Conservation (phyloP, 2,113 vertebrate genomes). For the Arothron firmamentum region DNA sequence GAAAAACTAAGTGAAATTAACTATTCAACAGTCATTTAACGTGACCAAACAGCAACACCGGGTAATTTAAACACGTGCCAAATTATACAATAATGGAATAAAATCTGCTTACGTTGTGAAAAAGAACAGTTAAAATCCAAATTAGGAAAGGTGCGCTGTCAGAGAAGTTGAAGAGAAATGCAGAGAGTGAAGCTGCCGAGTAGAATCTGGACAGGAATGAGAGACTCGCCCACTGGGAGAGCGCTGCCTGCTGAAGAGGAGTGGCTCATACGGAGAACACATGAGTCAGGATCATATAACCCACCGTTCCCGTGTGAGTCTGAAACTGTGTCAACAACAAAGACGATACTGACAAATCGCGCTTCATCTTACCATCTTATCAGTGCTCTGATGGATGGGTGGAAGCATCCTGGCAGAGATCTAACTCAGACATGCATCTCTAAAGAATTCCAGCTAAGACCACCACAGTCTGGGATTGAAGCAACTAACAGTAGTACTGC, state of each 20-base stretch:
- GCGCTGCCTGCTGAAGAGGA: conserved; percentile 48
- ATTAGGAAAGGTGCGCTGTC: conserved; percentile 4
- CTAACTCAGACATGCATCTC: background rate
- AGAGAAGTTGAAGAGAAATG: conserved; percentile 21
- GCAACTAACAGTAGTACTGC: too few relatives aligned
- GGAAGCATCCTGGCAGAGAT: conserved; percentile 3
- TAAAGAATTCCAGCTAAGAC: too few relatives aligned
- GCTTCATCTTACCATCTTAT: conserved; percentile 34
- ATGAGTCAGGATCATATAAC: conserved; percentile 55
- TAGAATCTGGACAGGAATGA: conserved; percentile 47
- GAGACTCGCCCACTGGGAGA: conserved; percentile 44
- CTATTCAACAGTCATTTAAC: too few relatives aligned
- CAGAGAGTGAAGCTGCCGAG: conserved; percentile 5
- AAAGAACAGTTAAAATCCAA: conserved; percentile 29
- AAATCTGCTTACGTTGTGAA: conserved; percentile 41
- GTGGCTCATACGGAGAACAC: conserved; percentile 47
- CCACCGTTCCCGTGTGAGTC: conserved; percentile 24
- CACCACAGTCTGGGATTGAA: too few relatives aligned
- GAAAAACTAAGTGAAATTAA: too few relatives aligned
- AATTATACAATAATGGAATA: too few relatives aligned
- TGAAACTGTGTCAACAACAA: conserved; percentile 64
- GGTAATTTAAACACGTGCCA: too few relatives aligned
- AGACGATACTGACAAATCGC: conserved; percentile 28
- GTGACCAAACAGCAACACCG: too few relatives aligned
- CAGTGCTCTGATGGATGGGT: conserved; percentile 5